phyloP scores from a whole-genome alignment of 53 echinoderm and acorn worm genomes.

The Glandiceps talaboti region DNA sequence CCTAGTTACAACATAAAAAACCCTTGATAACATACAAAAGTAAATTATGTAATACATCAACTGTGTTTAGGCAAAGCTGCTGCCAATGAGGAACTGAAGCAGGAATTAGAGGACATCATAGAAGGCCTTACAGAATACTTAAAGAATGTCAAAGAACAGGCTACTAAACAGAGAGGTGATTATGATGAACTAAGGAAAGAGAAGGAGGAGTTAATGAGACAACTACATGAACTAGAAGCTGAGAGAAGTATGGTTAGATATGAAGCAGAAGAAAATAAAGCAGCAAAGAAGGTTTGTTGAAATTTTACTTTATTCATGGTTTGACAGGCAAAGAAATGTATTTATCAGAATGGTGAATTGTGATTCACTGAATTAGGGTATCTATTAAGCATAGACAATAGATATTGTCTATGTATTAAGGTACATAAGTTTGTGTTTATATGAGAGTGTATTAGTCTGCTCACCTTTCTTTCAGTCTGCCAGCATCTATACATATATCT shows the following conservation, averaged over 20 bases:
- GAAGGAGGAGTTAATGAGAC: conserved; percentile 37
- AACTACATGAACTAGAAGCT: conserved; percentile 18
- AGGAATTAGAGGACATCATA: conserved; percentile 63
- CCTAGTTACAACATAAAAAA: too few relatives aligned
- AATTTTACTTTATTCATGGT: conserved; percentile 1
- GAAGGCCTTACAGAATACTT: conserved; percentile 63
- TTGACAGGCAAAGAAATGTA: neutral
- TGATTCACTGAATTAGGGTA: too few relatives aligned
- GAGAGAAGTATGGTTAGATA: neutral
- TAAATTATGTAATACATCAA: too few relatives aligned
- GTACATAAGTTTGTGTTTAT: too few relatives aligned
- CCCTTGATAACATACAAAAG: too few relatives aligned
- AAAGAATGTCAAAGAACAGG: conserved; percentile 47
- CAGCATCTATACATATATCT: too few relatives aligned
- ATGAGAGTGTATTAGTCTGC: too few relatives aligned
- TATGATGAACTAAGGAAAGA: conserved; percentile 48
- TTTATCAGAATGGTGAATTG: too few relatives aligned
- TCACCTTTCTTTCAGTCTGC: too few relatives aligned
- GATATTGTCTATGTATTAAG: too few relatives aligned
- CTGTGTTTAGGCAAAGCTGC: conserved; percentile 66
- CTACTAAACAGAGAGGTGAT: conserved; percentile 39
- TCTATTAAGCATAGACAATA: too few relatives aligned
- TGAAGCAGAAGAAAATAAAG: conserved; percentile 9
- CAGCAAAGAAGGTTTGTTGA: conserved; percentile 38
- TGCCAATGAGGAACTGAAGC: conserved; percentile 62